These are phyloP conservation scores for Harpegnathos saltator DNA, from an alignment of 1,140 invertebrate species.

Conservation along the genomic window DNA sequence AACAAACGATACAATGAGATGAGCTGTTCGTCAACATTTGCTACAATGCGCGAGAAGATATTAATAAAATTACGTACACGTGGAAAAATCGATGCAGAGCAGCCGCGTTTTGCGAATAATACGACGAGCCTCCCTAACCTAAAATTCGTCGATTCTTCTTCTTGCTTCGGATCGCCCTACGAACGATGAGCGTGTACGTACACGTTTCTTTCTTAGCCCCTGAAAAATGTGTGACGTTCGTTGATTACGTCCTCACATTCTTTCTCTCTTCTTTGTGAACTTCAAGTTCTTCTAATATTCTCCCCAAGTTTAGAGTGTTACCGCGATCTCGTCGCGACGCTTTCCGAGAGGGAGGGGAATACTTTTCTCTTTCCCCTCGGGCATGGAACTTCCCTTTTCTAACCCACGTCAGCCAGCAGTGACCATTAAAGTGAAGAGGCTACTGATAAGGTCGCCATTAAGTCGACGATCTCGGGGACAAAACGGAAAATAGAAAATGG, in stretches of 20 bases:
- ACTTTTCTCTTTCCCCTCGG: background rate
- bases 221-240: background rate
- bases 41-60: no score
- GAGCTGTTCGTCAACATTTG: no score
- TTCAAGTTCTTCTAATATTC: background rate
- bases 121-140: no score
- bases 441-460: background rate
- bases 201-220: no score
- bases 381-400: background rate
- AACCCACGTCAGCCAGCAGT: background rate
- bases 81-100: no score
- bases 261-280: background rate
- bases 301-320: background rate
- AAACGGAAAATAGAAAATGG: background rate
- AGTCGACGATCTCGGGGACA: background rate
- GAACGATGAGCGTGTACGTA: no score
- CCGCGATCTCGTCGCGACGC: background rate
- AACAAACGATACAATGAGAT: no score
- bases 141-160: no score
- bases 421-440: slow-evolving; percentile 9
- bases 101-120: no score
- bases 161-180: no score
- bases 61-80: no score
- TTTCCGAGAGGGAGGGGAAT: background rate
- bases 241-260: background rate